These are phyloP conservation scores for Chaetorhynchus papuensis DNA, from an alignment of 2,113 vertebrate genomes.

Conservation along the genomic window DNA sequence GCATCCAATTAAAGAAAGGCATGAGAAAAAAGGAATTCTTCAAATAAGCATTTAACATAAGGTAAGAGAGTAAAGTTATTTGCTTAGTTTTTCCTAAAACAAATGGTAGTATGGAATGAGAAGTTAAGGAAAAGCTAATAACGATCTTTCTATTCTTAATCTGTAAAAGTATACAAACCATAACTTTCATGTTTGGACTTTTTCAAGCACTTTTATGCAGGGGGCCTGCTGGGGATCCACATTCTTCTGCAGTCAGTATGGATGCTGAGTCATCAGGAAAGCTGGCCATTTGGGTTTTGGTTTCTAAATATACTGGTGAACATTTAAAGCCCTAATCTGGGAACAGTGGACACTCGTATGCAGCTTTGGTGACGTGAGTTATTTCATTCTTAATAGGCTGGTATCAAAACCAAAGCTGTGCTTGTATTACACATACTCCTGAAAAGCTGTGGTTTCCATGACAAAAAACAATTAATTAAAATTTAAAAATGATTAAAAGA, in stretches of 20 bases:
- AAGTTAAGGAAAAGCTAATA: neutral
- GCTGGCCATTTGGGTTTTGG: conserved; percentile 16
- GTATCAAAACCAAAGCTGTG: neutral
- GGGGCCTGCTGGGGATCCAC: neutral
- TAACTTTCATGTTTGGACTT: neutral
- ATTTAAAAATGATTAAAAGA: neutral
- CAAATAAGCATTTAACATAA: neutral
- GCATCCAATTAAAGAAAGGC: neutral
- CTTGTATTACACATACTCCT: neutral
- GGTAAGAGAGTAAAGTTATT: neutral
- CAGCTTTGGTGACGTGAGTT: neutral
- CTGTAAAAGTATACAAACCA: neutral
- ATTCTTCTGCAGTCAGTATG: conserved; percentile 20
- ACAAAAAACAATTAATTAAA: neutral
- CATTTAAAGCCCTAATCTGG: conserved; percentile 2
- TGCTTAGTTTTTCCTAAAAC: neutral
- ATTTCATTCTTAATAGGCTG: neutral
- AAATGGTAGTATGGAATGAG: neutral
- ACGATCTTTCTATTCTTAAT: neutral
- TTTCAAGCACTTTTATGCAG: neutral
- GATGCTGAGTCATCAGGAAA: conserved; percentile 46
- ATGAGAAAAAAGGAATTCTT: neutral
- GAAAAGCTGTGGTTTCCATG: neutral
- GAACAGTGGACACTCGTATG: neutral
- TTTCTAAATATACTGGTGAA: conserved; percentile 51